These are phyloP conservation scores for Casuarius casuarius DNA, from an alignment of 2,113 vertebrate species.

Conservation along the genomic window DNA sequence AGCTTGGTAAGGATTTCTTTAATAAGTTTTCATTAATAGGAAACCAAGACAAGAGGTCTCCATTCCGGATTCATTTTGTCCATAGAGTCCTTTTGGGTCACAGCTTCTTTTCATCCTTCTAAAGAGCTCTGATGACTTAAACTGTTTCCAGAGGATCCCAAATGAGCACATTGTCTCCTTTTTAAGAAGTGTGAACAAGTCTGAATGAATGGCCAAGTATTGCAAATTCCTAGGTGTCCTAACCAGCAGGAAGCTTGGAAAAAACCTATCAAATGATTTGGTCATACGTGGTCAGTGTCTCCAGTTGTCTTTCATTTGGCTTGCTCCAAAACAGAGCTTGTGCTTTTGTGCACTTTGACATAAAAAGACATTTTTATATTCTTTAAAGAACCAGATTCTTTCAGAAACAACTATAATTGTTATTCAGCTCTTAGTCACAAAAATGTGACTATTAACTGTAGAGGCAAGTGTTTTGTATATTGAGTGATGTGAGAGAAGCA, in stretches of 20 bases:
- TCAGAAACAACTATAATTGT: neutral
- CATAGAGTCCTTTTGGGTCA: neutral
- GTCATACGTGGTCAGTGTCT: neutral
- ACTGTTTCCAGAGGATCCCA: neutral
- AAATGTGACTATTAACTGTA: neutral
- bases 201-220: neutral
- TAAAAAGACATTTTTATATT: neutral
- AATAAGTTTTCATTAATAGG: neutral
- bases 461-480: neutral
- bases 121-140: neutral
- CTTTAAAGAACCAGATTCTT: neutral
- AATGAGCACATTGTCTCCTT: neutral
- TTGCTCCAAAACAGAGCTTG: neutral
- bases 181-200: neutral
- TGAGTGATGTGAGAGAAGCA: neutral
- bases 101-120: neutral
- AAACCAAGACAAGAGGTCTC: neutral
- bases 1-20: neutral
- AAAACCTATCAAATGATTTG: neutral
- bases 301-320: rapidly evolving
- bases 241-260: neutral
- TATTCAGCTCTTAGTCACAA: neutral
- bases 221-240: neutral
- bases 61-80: neutral
- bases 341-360: neutral